Conservation (phyloP, 2,888 invertebrate genomes). For the Microlaimidae sp. region DNA sequence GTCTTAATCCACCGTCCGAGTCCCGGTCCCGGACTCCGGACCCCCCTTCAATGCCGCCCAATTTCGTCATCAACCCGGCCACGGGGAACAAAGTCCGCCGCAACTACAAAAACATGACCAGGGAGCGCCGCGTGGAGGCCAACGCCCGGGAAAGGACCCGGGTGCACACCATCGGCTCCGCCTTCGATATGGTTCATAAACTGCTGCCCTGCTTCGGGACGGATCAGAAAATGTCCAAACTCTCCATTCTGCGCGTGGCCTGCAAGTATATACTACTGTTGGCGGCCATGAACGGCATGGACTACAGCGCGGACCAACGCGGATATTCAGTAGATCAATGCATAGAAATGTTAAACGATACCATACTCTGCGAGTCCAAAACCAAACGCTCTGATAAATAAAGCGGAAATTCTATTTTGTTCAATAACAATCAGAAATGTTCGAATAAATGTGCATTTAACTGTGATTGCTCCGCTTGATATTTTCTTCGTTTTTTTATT, state of each 20-base stretch:
- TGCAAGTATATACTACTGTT: constrained; percentile 79
- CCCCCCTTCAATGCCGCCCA: no score
- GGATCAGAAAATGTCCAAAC: constrained; percentile 76
- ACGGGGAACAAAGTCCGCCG: constrained; percentile 45
- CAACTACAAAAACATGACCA: constrained; percentile 86
- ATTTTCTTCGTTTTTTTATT: no score
- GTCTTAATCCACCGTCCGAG: no score
- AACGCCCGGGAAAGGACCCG: constrained; percentile 78
- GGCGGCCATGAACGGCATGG: constrained; percentile 55
- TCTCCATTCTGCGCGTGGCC: constrained; percentile 76
- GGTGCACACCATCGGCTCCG: constrained; percentile 85
- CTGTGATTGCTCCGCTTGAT: no score
- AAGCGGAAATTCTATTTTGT: no score
- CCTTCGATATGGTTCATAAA: constrained; percentile 67
- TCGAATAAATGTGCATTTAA: no score
- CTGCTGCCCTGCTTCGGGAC: constrained; percentile 77
- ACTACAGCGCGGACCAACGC: constrained; percentile 48
- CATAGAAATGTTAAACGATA: constrained; percentile 47
- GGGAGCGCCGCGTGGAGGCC: constrained; percentile 76
- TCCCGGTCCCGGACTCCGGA: no score
- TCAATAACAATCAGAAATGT: no score
- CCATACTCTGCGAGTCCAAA: constrained; percentile 13
- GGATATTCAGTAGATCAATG: constrained; percentile 53
- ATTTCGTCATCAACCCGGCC: constrained; percentile 11
- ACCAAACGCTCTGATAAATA: no score